Conservation (phyloP, 1,140 invertebrate genomes). For the Copidosoma floridanum region DNA sequence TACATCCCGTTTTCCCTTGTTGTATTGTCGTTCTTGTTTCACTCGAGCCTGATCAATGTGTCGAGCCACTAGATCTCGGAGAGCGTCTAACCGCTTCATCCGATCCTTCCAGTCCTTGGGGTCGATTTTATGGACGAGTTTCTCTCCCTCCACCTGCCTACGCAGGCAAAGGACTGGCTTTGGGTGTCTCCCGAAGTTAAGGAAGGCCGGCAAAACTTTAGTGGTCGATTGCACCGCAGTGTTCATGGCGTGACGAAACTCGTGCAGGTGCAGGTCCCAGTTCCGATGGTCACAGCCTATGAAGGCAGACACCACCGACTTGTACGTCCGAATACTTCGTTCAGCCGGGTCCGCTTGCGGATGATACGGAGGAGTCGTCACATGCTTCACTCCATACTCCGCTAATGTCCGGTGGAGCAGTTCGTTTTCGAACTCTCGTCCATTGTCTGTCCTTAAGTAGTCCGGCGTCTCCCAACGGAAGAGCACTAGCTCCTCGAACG, state of each 20-base stretch:
- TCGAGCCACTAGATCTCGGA: background rate
- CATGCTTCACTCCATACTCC: conserved; percentile 33
- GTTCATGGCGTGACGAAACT: conserved; percentile 19
- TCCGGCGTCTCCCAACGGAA: background rate
- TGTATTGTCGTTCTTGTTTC: background rate
- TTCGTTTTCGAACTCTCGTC: conserved; percentile 22
- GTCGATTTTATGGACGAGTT: too few species aligned
- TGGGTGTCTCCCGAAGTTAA: conserved; percentile 2
- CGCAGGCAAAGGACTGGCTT: background rate
- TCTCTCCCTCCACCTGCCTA: background rate
- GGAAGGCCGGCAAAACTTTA: background rate
- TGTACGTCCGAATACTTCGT: conserved; percentile 49
- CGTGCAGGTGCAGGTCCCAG: conserved; percentile 39
- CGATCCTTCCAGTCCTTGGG: background rate
- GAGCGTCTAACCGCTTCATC: background rate
- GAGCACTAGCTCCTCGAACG: too few species aligned
- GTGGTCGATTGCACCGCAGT: background rate
- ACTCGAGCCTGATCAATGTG: background rate
- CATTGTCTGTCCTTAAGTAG: background rate
- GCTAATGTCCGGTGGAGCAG: background rate
- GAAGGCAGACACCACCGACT: conserved; percentile 45
- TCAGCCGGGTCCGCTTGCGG: conserved; percentile 50
- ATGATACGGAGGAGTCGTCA: conserved; percentile 43
- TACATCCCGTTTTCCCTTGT: background rate
- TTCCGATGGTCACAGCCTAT: conserved; percentile 40